Conservation (phyloP, 2,113 vertebrate genomes). For the Aegithalos caudatus region DNA sequence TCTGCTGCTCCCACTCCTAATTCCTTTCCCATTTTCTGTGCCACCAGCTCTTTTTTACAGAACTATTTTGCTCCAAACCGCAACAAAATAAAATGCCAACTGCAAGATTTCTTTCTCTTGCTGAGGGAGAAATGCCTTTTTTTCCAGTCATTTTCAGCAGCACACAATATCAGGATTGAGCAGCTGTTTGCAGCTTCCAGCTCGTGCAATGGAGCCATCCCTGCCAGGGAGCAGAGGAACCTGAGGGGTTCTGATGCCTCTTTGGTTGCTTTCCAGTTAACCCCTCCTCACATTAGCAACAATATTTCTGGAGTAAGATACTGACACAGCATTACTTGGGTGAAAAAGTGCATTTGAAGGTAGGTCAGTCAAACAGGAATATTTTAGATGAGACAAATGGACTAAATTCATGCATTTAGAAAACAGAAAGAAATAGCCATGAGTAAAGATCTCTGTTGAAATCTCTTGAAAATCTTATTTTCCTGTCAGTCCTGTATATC, state of each 20-base stretch:
- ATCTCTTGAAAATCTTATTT: background rate
- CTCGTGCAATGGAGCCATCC: background rate
- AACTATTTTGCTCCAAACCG: background rate
- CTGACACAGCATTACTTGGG: background rate
- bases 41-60: background rate
- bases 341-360: background rate
- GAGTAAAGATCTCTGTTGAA: background rate
- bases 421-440: background rate
- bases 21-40: background rate
- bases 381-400: background rate
- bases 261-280: background rate
- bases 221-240: background rate
- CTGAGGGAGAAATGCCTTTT: background rate
- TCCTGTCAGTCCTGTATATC: background rate
- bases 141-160: background rate
- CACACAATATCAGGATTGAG: background rate
- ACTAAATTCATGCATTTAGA: background rate
- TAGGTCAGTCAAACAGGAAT: background rate
- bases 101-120: background rate
- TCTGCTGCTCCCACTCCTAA: background rate
- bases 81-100: background rate
- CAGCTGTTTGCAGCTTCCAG: background rate
- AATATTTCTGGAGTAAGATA: background rate
- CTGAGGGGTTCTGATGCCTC: background rate
- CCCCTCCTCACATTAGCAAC: background rate